Conservation (phyloP, 2,113 vertebrate species). For the Eubucco bourcierii region DNA sequence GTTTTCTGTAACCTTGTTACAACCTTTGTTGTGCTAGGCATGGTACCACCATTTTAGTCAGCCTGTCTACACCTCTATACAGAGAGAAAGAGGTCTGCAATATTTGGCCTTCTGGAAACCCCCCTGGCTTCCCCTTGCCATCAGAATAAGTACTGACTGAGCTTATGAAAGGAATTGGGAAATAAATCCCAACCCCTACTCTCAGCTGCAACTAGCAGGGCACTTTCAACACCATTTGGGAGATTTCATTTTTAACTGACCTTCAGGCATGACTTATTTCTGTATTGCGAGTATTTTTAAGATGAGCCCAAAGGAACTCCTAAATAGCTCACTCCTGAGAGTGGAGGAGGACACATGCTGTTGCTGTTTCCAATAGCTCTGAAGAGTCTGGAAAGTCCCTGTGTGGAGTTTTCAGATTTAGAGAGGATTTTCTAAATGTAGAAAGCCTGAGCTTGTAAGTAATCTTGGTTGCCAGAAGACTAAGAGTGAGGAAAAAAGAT, state of each 20-base stretch:
- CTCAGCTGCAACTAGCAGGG: background rate
- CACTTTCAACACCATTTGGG: background rate
- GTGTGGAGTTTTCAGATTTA: background rate
- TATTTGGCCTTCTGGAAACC: background rate
- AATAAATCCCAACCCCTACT: background rate
- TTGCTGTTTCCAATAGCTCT: slow-evolving; percentile 10
- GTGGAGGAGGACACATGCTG: slow-evolving; percentile 29
- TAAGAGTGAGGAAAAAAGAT: background rate
- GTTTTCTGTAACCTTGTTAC: background rate
- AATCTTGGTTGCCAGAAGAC: background rate
- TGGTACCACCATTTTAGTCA: background rate
- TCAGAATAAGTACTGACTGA: background rate
- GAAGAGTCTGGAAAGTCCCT: slow-evolving; percentile 19
- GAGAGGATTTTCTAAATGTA: slow-evolving; percentile 39
- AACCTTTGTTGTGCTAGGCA: background rate
- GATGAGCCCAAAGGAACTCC: slow-evolving; percentile 47
- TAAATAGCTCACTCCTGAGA: slow-evolving; percentile 48
- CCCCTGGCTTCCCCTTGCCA: background rate
- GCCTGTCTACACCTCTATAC: background rate
- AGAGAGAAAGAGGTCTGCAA: background rate
- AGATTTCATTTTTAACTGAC: slow-evolving; percentile 38
- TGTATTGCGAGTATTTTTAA: slow-evolving; percentile 49
- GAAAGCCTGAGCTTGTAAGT: background rate
- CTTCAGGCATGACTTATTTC: slow-evolving; percentile 53
- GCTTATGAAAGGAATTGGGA: background rate